A percentile compares a stretch with the other conserved stretches of the same genome.
Conservation (phyloP, 2,797 vertebrate species). For the Sarcoramphus papa region DNA sequence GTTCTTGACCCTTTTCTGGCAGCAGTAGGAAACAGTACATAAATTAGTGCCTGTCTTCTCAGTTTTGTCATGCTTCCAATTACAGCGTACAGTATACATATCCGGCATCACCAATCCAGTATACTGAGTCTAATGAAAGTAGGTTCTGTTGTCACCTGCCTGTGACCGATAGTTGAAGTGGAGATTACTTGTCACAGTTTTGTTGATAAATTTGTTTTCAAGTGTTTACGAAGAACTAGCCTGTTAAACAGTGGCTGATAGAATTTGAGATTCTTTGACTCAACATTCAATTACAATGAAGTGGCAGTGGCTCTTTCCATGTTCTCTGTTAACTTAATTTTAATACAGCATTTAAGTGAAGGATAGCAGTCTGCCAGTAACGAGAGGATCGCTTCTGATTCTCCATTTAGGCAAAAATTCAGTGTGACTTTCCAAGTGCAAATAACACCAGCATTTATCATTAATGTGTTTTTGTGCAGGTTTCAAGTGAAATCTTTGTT, state of each 20-base stretch:
- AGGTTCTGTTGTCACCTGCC: conserved; percentile 66
- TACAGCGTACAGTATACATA: conserved; percentile 10
- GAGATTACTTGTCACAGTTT: conserved; percentile 75
- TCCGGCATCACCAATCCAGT: background rate
- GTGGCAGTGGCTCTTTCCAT: background rate
- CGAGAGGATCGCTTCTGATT: background rate
- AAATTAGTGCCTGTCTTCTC: conserved; percentile 56
- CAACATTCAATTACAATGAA: conserved; percentile 41
- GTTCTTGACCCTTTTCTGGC: conserved; percentile 57
- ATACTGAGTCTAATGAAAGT: conserved; percentile 58
- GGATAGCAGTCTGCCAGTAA: background rate
- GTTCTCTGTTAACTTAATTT: conserved; percentile 13
- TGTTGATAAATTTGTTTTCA: conserved; percentile 71
- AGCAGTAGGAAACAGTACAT: conserved; percentile 25
- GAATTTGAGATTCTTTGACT: conserved; percentile 56
- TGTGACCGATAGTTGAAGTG: conserved; percentile 65
- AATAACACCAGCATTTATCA: background rate
- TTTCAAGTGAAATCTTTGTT: background rate
- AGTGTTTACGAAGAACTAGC: conserved; percentile 50
- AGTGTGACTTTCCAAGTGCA: background rate
- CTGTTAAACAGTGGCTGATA: conserved; percentile 55
- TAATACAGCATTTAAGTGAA: background rate
- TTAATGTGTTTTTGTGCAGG: background rate
- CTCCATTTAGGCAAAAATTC: background rate
- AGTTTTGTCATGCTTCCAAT: conserved; percentile 64